These are phyloP conservation scores for Calidris pygmaea DNA, from an alignment of 2,113 vertebrate species.

Conservation along the genomic window DNA sequence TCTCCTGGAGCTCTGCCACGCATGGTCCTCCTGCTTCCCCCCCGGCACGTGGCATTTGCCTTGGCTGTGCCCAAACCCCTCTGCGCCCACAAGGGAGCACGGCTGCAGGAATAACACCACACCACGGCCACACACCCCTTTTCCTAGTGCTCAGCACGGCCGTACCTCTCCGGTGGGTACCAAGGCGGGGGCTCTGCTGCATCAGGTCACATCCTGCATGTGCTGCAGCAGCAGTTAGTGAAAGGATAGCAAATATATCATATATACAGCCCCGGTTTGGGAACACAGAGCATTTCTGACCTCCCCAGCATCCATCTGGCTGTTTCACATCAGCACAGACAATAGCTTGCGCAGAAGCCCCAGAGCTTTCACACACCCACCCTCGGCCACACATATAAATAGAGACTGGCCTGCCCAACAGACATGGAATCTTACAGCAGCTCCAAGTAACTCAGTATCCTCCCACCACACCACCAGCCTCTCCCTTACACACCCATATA, in stretches of 20 bases:
- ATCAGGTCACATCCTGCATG: rapidly evolving
- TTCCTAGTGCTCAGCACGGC: rapidly evolving
- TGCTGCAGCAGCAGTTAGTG: not conserved
- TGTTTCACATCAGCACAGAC: not conserved
- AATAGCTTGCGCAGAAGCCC: not conserved
- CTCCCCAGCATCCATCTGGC: not conserved
- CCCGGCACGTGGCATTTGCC: rapidly evolving
- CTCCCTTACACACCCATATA: not conserved
- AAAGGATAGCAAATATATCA: not conserved
- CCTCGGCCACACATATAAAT: not conserved
- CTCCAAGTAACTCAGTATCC: conserved; percentile 5
- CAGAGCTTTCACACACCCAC: not conserved
- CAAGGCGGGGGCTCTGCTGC: not conserved
- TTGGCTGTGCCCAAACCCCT: not conserved
- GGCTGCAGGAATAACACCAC: not conserved
- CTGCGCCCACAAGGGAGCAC: not conserved
- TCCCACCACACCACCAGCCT: not conserved
- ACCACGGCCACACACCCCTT: rapidly evolving
- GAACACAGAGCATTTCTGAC: not conserved
- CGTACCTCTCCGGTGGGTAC: rapidly evolving
- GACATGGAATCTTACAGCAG: not conserved
- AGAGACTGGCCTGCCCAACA: not conserved
- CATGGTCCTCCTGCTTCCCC: not conserved
- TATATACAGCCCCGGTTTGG: not conserved
- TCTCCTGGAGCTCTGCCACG: not conserved